phyloP scores from a whole-genome alignment of 2,797 vertebrate genomes.

The Furcifer pardalis region DNA sequence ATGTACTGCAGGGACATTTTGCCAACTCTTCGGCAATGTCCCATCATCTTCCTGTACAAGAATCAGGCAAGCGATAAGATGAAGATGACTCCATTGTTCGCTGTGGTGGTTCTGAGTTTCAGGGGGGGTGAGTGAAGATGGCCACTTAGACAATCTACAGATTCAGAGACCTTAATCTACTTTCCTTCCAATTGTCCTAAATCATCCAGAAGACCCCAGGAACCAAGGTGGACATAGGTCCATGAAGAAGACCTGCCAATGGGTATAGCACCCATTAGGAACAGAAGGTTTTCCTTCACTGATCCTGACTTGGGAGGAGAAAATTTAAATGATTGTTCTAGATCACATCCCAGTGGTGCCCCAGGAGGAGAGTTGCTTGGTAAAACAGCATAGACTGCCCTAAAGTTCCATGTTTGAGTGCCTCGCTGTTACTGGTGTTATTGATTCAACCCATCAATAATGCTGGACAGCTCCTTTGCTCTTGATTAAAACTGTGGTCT shows the following conservation, averaged over 20 bases:
- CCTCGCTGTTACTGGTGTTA: neutral
- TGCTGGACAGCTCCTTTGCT: slow-evolving; percentile 13
- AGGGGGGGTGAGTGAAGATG: no score
- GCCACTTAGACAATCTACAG: no score
- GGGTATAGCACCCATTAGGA: neutral
- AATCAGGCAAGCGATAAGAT: no score
- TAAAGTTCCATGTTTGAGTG: neutral
- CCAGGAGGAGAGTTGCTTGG: no score
- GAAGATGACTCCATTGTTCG: no score
- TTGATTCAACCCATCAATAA: neutral
- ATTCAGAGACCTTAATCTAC: no score
- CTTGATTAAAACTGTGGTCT: neutral
- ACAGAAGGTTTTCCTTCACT: neutral
- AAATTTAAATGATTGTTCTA: neutral
- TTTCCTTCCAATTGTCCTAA: neutral
- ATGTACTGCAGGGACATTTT: no score
- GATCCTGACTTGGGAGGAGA: neutral
- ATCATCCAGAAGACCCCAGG: neutral
- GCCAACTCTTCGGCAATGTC: no score
- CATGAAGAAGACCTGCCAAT: neutral
- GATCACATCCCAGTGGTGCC: neutral
- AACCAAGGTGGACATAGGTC: no score
- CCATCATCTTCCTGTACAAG: no score
- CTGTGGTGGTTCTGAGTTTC: no score
- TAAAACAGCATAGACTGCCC: neutral